Evolutionary conservation across 2,113 vertebrate genomes (phyloP).

Genomic region (Salvelinus namaycush): DNA sequence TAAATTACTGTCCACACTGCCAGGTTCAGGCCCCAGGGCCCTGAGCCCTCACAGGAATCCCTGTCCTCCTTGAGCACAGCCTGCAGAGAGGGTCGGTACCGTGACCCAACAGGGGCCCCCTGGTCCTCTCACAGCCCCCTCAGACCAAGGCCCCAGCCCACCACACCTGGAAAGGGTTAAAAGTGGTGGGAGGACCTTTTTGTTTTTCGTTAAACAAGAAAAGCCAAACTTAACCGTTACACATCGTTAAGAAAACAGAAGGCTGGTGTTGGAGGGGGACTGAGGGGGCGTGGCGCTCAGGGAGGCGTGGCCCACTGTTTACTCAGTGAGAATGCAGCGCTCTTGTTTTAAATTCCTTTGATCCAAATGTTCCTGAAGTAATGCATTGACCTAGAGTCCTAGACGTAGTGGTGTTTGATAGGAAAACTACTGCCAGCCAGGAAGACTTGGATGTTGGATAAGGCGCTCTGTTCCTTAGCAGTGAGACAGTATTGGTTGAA

Average conservation of each 20-base stretch:
- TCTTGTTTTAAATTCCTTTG: slow-evolving; percentile 53
- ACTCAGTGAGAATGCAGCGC: neutral
- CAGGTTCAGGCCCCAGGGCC: neutral
- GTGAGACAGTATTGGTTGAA: neutral
- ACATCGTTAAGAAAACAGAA: slow-evolving; percentile 49
- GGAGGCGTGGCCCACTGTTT: neutral
- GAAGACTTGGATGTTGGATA: neutral
- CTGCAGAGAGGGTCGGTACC: slow-evolving; percentile 1
- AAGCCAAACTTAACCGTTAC: slow-evolving; percentile 31
- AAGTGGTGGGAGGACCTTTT: slow-evolving; percentile 13
- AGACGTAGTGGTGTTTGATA: neutral
- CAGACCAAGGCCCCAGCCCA: neutral
- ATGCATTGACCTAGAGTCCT: neutral
- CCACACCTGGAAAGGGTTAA: slow-evolving; percentile 34
- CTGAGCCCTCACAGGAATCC: no score
- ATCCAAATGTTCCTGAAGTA: slow-evolving; percentile 35
- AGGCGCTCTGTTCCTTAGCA: neutral
- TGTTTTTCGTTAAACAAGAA: slow-evolving; percentile 52
- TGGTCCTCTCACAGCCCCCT: neutral
- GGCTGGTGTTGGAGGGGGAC: neutral
- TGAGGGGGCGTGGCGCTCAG: neutral
- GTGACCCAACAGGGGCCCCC: neutral
- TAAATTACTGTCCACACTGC: neutral
- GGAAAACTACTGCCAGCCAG: slow-evolving; percentile 18
- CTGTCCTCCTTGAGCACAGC: neutral